Percentiles rank a stretch among this genome's conserved stretches.
Evolutionary conservation across 2,797 vertebrate genomes (phyloP).

Genomic region (Petrocephalus schoutedeni): DNA sequence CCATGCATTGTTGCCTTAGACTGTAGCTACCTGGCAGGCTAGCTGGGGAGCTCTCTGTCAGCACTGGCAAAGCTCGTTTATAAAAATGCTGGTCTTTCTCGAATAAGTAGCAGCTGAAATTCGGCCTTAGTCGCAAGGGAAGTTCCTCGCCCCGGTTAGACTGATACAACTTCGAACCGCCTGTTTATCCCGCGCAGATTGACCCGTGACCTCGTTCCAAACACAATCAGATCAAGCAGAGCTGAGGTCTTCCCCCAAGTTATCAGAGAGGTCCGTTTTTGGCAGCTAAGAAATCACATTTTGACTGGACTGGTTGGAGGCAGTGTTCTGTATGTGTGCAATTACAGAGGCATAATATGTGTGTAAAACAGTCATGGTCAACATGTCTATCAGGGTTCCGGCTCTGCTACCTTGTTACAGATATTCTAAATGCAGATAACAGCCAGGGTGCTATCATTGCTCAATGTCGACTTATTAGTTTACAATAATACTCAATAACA

Average conservation of each 20-base stretch:
- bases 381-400: constrained; percentile 20
- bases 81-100: not conserved
- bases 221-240: not conserved
- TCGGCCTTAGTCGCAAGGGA: not conserved
- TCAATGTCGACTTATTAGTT: not conserved
- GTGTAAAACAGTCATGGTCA: too few relatives aligned
- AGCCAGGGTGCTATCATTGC: not conserved
- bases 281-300: constrained; percentile 25
- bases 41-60: constrained; percentile 2
- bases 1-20: not conserved
- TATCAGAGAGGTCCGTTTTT: not conserved
- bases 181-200: not conserved
- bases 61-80: not conserved
- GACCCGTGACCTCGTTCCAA: not conserved
- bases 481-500: not conserved
- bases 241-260: not conserved
- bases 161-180: too few relatives aligned
- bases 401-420: constrained; percentile 1
- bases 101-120: not conserved
- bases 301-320: constrained; percentile 19
- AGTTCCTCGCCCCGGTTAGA: not conserved
- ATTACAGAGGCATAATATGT: constrained; percentile 16
- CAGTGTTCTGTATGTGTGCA: constrained; percentile 18
- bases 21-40: not conserved
- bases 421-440: constrained; percentile 4